Conservation (phyloP, 1,140 invertebrate species). For the Drosophila trapezifrons region DNA sequence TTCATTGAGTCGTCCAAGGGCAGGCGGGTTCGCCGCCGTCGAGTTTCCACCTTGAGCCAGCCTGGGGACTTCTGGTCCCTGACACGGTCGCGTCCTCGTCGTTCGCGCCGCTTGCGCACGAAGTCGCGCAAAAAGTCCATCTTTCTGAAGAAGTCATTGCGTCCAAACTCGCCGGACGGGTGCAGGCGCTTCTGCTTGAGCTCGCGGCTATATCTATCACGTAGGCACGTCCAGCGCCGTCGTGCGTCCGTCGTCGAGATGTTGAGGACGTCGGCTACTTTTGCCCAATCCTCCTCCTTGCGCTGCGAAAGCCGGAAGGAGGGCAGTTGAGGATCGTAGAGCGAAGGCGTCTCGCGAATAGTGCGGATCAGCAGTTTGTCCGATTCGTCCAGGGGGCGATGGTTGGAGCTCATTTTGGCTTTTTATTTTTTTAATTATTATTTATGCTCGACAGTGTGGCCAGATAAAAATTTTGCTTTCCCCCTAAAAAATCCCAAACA, state of each 20-base stretch:
- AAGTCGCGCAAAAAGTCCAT: slow-evolving; percentile 79
- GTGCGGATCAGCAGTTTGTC: slow-evolving; percentile 67
- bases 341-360: slow-evolving; percentile 63
- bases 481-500: too few relatives aligned
- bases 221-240: slow-evolving; percentile 72
- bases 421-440: slow-evolving; percentile 27
- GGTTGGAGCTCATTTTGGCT: slow-evolving; percentile 67
- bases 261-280: slow-evolving; percentile 59
- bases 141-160: slow-evolving; percentile 73
- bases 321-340: slow-evolving; percentile 67
- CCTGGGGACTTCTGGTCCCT: slow-evolving; percentile 52
- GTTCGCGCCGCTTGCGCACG: slow-evolving; percentile 66
- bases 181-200: slow-evolving; percentile 72
- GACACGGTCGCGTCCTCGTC: slow-evolving; percentile 50
- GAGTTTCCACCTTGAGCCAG: slow-evolving; percentile 52
- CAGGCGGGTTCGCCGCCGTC: slow-evolving; percentile 17
- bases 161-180: slow-evolving; percentile 67
- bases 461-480: too few relatives aligned
- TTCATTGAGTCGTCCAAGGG: slow-evolving; percentile 40
- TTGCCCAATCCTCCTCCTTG: slow-evolving; percentile 75
- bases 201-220: slow-evolving; percentile 75
- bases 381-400: slow-evolving; percentile 68
- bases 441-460: slow-evolving; percentile 3
- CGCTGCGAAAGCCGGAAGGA: slow-evolving; percentile 70
- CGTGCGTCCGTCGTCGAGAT: slow-evolving; percentile 66